Percentiles rank a stretch among this genome's conserved stretches.
Evolutionary conservation across 2,113 vertebrate species (phyloP).

Genomic region (Sinocyclocheilus anshuiensis): DNA sequence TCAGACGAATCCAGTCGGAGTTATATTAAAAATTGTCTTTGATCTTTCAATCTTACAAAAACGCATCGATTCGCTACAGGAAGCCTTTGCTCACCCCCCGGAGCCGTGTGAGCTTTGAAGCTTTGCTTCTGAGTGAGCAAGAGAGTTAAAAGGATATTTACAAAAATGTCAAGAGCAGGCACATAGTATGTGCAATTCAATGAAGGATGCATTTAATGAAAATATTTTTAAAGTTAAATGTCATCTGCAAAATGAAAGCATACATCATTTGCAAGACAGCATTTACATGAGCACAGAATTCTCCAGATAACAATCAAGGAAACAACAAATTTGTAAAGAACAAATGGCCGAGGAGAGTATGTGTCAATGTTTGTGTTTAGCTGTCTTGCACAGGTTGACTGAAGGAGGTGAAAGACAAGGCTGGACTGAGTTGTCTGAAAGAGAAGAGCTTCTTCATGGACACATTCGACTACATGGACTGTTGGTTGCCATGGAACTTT

Average conservation of each 20-base stretch:
- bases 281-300: conserved; percentile 1
- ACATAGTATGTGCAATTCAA: conserved; percentile 20
- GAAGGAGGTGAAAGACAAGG: not conserved
- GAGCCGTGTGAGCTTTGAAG: too few relatives aligned
- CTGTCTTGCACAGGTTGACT: not conserved
- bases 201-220: not conserved
- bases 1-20: too few relatives aligned
- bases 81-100: too few relatives aligned
- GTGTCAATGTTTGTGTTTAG: not conserved
- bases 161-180: conserved; percentile 37
- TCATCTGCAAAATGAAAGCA: conserved; percentile 25
- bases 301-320: not conserved
- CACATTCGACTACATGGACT: not conserved
- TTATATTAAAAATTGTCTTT: too few relatives aligned
- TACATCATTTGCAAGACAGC: not conserved
- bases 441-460: not conserved
- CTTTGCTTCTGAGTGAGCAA: not conserved
- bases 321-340: not conserved
- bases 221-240: not conserved
- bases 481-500: conserved; percentile 12
- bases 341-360: not conserved
- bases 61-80: too few relatives aligned
- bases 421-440: not conserved
- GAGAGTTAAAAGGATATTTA: not conserved
- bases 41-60: too few relatives aligned